These are phyloP conservation scores for Amphiprion percula DNA, from an alignment of 2,113 vertebrate species.

Conservation along the genomic window DNA sequence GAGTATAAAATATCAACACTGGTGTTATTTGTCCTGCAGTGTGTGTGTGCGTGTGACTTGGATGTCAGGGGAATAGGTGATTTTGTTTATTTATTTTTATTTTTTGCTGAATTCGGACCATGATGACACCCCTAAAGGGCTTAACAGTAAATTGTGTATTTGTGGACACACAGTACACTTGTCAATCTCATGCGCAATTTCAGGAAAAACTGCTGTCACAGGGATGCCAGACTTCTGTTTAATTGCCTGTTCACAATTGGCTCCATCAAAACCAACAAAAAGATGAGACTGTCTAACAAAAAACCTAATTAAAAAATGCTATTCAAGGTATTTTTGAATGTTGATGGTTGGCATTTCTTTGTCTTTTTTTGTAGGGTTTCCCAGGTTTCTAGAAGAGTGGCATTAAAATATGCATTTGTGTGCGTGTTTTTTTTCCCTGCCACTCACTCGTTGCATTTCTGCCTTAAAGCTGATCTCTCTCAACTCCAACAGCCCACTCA, in stretches of 20 bases:
- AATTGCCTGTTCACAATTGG: not conserved
- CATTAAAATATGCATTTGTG: not conserved
- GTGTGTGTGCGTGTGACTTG: not conserved
- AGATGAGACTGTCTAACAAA: not conserved
- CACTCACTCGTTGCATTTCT: conserved; percentile 30
- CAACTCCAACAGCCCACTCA: conserved; percentile 63
- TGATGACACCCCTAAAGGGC: conserved; percentile 2
- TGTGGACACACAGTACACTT: not conserved
- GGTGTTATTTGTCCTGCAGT: not conserved
- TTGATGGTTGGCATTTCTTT: not conserved
- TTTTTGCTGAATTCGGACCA: conserved; percentile 6
- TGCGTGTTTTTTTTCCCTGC: conserved; percentile 6
- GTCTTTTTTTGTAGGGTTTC: not conserved
- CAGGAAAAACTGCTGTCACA: not conserved
- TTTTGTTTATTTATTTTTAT: not conserved
- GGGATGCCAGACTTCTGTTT: not conserved
- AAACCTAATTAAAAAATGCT: not conserved
- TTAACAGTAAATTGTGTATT: not conserved
- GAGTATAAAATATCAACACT: conserved; percentile 16
- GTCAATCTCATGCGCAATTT: not conserved
- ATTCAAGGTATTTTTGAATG: not conserved
- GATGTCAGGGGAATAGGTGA: conserved; percentile 2
- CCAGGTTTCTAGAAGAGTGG: not conserved
- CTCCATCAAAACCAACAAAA: too few species aligned
- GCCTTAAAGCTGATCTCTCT: conserved; percentile 56